A percentile compares a stretch with the other conserved stretches of the same genome.
Conservation (phyloP, 2,113 vertebrate species). For the Neopipo cinnamomea region DNA sequence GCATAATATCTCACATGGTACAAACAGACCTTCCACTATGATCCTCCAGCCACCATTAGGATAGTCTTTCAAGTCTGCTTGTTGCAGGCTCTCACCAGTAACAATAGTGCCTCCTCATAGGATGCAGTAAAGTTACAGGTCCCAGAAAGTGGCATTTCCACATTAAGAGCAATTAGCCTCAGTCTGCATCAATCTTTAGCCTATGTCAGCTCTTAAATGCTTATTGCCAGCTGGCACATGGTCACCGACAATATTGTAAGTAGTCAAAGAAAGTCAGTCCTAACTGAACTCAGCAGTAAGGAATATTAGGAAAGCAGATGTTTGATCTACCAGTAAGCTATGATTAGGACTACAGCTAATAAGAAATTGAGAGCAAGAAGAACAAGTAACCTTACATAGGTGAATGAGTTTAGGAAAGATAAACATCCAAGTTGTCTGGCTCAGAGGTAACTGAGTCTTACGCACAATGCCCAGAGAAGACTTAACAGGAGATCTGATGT, state of each 20-base stretch:
- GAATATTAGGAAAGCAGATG: background rate
- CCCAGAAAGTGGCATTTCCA: background rate
- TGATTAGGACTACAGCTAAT: background rate
- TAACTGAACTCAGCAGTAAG: background rate
- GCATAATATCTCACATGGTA: background rate
- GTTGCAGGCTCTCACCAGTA: background rate
- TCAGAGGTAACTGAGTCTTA: background rate
- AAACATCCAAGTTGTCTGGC: background rate
- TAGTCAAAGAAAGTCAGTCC: background rate
- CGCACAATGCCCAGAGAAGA: background rate
- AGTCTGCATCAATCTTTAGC: background rate
- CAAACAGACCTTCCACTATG: background rate
- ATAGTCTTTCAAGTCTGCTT: background rate
- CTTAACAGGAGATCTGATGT: background rate
- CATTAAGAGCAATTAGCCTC: background rate
- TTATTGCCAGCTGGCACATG: background rate
- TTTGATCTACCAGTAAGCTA: background rate
- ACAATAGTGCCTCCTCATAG: background rate
- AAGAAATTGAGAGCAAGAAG: background rate
- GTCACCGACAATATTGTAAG: background rate
- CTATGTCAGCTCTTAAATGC: background rate
- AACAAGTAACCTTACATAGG: background rate
- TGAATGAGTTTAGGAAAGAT: background rate
- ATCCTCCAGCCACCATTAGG: background rate
- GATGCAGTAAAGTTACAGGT: background rate